phyloP scores from a whole-genome alignment of 2,113 vertebrate species.

The Cricetomys ansorgei region DNA sequence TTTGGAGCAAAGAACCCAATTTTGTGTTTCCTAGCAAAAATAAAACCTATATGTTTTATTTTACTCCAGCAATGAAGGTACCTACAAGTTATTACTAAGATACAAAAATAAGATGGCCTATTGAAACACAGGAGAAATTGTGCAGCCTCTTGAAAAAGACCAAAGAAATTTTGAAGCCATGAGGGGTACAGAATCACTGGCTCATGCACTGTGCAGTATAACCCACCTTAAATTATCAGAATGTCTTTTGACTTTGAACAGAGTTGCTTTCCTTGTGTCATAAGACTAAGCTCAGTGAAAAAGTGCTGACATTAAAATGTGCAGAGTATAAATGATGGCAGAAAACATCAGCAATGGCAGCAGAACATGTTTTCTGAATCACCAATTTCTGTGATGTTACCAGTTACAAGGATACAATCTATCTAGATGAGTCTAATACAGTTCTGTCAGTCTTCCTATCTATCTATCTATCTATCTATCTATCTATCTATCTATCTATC shows the following conservation, averaged over 20 bases:
- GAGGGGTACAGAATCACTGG: neutral
- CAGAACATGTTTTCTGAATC: neutral
- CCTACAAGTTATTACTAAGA: neutral
- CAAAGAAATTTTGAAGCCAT: constrained; percentile 43
- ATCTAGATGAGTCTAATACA: neutral
- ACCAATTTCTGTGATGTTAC: neutral
- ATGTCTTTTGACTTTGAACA: constrained; percentile 19
- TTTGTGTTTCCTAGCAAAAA: constrained; percentile 23
- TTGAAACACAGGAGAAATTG: constrained; percentile 7
- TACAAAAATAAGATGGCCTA: neutral
- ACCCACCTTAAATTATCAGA: neutral
- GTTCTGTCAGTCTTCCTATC: neutral
- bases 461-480: neutral
- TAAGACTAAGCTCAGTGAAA: constrained; percentile 17
- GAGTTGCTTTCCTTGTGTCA: neutral
- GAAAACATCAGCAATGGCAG: neutral
- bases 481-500: neutral
- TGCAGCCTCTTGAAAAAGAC: neutral
- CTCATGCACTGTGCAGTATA: neutral
- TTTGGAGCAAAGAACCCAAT: neutral
- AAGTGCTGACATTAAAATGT: constrained; percentile 5
- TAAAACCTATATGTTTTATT: neutral
- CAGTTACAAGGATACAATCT: neutral
- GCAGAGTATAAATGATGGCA: neutral
- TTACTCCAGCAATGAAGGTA: neutral